Base-by-base conservation (phyloP, 2,888 invertebrate species). In the Campoletis raptor region DNA sequence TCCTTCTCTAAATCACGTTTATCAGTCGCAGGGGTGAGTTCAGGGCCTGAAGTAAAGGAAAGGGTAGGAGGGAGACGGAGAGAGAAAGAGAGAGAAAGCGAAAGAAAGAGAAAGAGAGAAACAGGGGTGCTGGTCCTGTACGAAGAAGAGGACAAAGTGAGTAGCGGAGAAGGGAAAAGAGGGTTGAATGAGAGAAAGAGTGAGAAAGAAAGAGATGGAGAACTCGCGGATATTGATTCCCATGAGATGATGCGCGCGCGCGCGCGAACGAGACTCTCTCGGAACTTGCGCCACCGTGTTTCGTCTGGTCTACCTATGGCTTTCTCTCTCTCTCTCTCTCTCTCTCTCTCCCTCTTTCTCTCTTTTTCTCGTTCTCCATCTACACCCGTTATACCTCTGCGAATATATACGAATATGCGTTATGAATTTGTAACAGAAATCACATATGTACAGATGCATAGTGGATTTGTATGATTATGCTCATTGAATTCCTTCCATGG, bases 221-320 rank as follows among this genome's bases (percentile, higher is more conserved):
- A 87, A 92, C 92, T 92, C 93, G 93, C 93, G 93, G 93, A 94
- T 94, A 94, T 94, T 94, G 94, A 94, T 94, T 94, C 94, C 93
- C 94, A 92, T 91, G 94, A 93, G 94, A 93, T 92, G 92, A 30
- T 92, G 93, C 92, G 93, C 93, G 93, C 92, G 92, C 92, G 90
- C 93, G 93, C 92, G 92, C 92, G 89, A 89, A 83, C 86, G 83
- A 91, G 90, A 90, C 90, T 54, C 70, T 73, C 81, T 92, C 90
- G 90, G 89, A 92, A 91, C 90, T 91, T 90, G 90, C 88, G 89
- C 90, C 89, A 69, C 90, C 89, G 90, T 89, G 89, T 90, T 89
- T 90, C 86, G 69, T 76, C 79, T 81, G 69, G 89, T 91, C 90
- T 89, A 88, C 89, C 85, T 74, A 21, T 66, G 7, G 18, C 81